Base-by-base conservation (phyloP, 2,113 vertebrate genomes). In the Saccopteryx bilineata region DNA sequence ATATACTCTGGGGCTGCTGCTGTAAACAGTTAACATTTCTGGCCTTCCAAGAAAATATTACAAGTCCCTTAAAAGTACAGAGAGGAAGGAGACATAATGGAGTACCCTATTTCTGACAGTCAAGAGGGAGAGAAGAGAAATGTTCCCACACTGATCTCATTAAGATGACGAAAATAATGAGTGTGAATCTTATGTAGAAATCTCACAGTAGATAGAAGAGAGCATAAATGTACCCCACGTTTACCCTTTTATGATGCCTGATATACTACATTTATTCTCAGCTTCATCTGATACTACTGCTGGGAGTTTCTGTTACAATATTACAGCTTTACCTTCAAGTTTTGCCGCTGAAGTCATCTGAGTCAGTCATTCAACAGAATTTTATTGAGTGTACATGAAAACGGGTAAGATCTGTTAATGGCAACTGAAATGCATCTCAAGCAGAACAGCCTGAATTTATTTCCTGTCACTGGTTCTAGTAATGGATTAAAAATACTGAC, bases 111-210 rank as follows among this genome's bases (percentile, higher is more conserved):
- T 97, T 90, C 74, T 87, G 91, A 95, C 79, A 92, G 84, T 71
- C 79, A 87, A 92, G 84, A 93, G 76, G 69, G 54, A 96, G 19
- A 96, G 92, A 69, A 75, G 9, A 96, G 94, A 95, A 90, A 94
- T 83, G 65, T 95, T 81, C 93, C 91, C 39, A 84, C 90, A 90
- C 82, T 90, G 93, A 96, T 97, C 96, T 97, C 92, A 98, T 97
- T 97, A 97, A 90, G 96, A 83, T 33, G 60, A 96, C 9, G 96
- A 95, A 66, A 95, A 94, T 78, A 97, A 83, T 90, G 90, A 97
- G 94, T 81, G 82, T 94, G 82, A 94, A 89, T 96, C 92, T 94
- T 89, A 80, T 68, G 52, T 68, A 85, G 65, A 90, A 82, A 96
- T 93, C 96, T 96, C 80, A 12, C 2, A 87, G 95, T 26, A 92